A percentile compares a stretch with the other conserved stretches of the same genome.
Evolutionary conservation across 2,797 vertebrate species (phyloP).

Genomic region (Alosa sapidissima): DNA sequence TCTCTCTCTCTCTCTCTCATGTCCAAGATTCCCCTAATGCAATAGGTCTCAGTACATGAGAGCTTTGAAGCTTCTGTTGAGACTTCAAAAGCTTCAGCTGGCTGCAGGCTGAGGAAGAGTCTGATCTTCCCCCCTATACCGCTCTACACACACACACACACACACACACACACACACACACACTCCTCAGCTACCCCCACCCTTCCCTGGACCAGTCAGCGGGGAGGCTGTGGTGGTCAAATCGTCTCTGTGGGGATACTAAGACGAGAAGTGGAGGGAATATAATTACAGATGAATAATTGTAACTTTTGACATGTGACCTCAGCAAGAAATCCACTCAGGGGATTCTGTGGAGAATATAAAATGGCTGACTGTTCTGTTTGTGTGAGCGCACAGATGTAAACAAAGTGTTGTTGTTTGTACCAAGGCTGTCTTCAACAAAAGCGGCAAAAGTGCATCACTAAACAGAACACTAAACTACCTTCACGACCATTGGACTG

Average conservation of each 20-base stretch:
- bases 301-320: not conserved
- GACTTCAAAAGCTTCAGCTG: constrained; percentile 1
- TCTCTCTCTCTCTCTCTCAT: not conserved
- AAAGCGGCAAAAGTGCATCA: not conserved
- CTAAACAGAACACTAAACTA: not conserved
- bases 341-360: not conserved
- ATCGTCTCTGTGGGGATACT: not conserved
- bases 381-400: not conserved
- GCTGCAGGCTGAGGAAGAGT: not conserved
- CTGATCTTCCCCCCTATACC: not conserved
- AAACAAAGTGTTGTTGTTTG: not conserved
- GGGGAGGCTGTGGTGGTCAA: not conserved
- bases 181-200: not conserved
- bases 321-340: not conserved
- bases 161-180: not conserved
- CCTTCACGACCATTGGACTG: not conserved
- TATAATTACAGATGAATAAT: constrained; percentile 21
- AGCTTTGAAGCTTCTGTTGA: constrained; percentile 4
- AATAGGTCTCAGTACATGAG: not conserved
- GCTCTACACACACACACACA: no score
- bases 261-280: not conserved
- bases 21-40: not conserved
- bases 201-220: no score
- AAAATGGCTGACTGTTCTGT: constrained; percentile 10
- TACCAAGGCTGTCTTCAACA: not conserved